Conservation (phyloP, 2,113 vertebrate genomes). For the Sterna hirundo region DNA sequence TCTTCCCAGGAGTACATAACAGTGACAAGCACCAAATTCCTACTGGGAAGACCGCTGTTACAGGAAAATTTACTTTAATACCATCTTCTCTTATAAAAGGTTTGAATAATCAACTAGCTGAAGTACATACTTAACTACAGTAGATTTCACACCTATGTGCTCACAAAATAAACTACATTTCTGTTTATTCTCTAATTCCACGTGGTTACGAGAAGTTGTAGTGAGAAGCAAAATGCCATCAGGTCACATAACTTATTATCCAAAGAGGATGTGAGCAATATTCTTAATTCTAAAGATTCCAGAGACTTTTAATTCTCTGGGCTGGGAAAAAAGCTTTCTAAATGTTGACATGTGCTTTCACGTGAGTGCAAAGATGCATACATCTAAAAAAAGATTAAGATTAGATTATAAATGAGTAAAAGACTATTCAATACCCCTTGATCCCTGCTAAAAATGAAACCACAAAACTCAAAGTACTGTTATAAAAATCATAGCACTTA, state of each 20-base stretch:
- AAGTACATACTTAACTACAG: neutral
- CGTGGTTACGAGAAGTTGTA: neutral
- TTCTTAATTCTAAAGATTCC: neutral
- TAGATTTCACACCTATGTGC: neutral
- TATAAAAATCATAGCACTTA: neutral
- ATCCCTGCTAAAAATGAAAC: neutral
- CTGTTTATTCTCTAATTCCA: neutral
- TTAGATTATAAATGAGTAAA: neutral
- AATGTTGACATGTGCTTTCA: neutral
- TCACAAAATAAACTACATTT: neutral
- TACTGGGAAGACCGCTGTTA: too few relatives aligned
- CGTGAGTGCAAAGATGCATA: neutral
- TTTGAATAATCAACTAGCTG: neutral
- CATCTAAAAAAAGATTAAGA: neutral
- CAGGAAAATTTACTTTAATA: too few relatives aligned
- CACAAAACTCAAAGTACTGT: neutral
- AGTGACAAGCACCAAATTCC: too few relatives aligned
- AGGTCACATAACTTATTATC: neutral
- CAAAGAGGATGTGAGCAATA: neutral
- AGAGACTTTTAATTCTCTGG: neutral
- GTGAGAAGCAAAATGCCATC: neutral
- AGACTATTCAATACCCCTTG: neutral
- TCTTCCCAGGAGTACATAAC: too few relatives aligned
- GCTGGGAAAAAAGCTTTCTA: neutral
- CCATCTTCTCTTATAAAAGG: too few relatives aligned